Evolutionary conservation across 2,113 vertebrate genomes (phyloP), one percentile per base, ranked within the genome.

Genomic region (Mormyrus iriodes): DNA sequence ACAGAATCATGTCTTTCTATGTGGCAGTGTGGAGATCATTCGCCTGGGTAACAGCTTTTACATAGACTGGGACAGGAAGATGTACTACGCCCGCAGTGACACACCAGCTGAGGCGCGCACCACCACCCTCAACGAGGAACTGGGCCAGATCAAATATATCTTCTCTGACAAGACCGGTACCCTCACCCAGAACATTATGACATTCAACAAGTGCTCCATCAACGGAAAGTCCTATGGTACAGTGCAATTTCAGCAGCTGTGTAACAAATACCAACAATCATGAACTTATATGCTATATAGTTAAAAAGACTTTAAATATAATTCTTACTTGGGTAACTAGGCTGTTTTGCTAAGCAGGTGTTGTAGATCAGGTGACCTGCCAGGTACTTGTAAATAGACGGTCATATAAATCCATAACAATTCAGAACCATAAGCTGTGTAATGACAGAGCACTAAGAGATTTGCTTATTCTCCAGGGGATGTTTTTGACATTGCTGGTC

Each of bases 81-180:
- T 99, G 98, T 99, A 97, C 93, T 95, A 96, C 21, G 82, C 94
- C 0, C 91, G 61, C 17, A 97, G 92, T 0, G 95, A 98, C 93
- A 98, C 94, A 0, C 97, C 97, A 0, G 98, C 98, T 5, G 96
- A 97, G 93, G 98, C 97, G 6, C 96, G 96, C 0, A 99, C 98
- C 92, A 99, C 98, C 89, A 99, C 98, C 0, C 96, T 99, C 90
- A 99, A 98, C 0, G 98, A 99, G 92, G 98, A 98, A 92, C 97
- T 99, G 9, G 98, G 98, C 0, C 98, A 99, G 91, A 99, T 99
- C 94, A 96, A 97, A 88, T 99, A 99, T 69, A 90, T 99, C 91
- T 99, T 99, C 94, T 99, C 97, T 0, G 98, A 99, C 95, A 99
- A 99, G 92, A 99, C 98, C 0, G 98, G 98, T 84, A 99, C 98